Conservation (phyloP, 2,888 invertebrate species). For the Loripinus fragilis region DNA sequence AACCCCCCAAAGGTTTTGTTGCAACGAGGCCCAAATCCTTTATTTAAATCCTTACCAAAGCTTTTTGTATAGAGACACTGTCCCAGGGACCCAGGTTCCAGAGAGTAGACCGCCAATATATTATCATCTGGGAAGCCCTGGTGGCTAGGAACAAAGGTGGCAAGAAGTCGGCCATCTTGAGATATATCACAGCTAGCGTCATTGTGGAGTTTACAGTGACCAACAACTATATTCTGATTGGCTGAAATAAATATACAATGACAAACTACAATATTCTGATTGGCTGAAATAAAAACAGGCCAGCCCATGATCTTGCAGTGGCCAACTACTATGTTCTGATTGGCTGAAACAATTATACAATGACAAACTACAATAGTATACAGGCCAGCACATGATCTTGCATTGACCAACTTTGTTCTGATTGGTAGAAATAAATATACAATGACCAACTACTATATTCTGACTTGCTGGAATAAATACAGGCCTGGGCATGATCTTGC, state of each 20-base stretch:
- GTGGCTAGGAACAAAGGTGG: slow-evolving; percentile 88
- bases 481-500: no score
- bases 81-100: slow-evolving; percentile 90
- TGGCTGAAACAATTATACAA: slow-evolving; percentile 67
- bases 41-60: slow-evolving; percentile 77
- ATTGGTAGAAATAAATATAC: no score
- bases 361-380: no score
- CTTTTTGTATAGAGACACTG: slow-evolving; percentile 90
- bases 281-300: no score
- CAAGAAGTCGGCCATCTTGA: slow-evolving; percentile 90
- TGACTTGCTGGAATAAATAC: no score
- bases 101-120: slow-evolving; percentile 92
- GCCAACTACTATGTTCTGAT: slow-evolving; percentile 90
- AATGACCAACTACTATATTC: no score
- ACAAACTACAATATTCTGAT: no score
- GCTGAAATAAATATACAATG: slow-evolving; percentile 66
- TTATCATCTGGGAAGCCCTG: slow-evolving; percentile 89
- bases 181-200: slow-evolving; percentile 94
- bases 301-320: slow-evolving; percentile 93
- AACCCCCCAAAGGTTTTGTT: no score
- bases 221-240: slow-evolving; percentile 89
- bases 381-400: no score
- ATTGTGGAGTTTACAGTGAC: slow-evolving; percentile 93
- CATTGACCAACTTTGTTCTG: no score
- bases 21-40: no score